Conservation (phyloP, 2,888 invertebrate species). For the Drosophila pseudotalamancana region DNA sequence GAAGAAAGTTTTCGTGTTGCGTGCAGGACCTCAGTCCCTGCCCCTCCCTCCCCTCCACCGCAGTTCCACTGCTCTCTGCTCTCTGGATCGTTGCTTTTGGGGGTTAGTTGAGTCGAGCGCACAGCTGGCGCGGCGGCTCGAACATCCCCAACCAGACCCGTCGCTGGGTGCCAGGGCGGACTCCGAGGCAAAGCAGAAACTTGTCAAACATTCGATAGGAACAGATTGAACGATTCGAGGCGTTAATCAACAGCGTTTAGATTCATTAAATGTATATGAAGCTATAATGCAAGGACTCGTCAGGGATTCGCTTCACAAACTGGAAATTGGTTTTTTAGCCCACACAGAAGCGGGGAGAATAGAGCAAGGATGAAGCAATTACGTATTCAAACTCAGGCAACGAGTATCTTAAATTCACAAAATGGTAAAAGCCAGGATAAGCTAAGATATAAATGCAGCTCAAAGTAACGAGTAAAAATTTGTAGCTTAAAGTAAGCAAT, state of each 20-base stretch:
- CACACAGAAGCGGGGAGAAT: too few relatives aligned
- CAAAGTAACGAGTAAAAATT: too few relatives aligned
- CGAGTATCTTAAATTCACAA: too few relatives aligned
- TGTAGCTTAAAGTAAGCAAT: too few relatives aligned
- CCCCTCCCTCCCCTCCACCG: not conserved
- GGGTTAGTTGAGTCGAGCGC: slow-evolving; percentile 5
- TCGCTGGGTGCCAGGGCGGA: not conserved
- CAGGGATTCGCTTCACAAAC: too few relatives aligned
- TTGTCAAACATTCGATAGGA: slow-evolving; percentile 38
- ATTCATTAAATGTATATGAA: slow-evolving; percentile 35
- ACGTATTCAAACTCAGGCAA: too few relatives aligned
- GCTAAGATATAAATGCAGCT: too few relatives aligned
- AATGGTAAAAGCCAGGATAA: too few relatives aligned
- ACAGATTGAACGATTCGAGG: slow-evolving; percentile 52
- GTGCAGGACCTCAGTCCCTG: slow-evolving; percentile 55
- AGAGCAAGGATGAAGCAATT: too few relatives aligned
- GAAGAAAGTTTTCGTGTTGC: slow-evolving; percentile 75
- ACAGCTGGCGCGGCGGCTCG: slow-evolving; percentile 24
- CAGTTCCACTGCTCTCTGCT: not conserved
- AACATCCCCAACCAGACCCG: slow-evolving; percentile 1
- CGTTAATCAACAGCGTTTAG: slow-evolving; percentile 42
- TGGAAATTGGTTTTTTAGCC: too few relatives aligned
- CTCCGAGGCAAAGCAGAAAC: slow-evolving; percentile 9
- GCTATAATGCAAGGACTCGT: not conserved
- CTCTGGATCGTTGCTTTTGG: not conserved